phyloP scores from a whole-genome alignment of 2,888 invertebrate genomes.

The Catocala nupta region DNA sequence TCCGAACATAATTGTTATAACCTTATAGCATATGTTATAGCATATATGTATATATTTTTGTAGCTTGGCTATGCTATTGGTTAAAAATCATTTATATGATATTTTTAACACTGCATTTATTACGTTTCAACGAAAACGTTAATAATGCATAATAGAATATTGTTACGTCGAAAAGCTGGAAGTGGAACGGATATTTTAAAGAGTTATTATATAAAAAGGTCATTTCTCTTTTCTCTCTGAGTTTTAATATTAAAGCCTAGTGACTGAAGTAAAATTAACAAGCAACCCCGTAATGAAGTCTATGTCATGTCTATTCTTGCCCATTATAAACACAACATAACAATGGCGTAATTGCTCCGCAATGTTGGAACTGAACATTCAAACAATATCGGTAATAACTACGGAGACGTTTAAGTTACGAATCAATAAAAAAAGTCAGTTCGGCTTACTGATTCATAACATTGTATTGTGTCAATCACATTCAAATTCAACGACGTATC shows the following conservation, averaged over 20 bases:
- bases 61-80: too few species aligned
- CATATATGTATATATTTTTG: too few species aligned
- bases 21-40: too few species aligned
- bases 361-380: constrained; percentile 2
- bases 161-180: too few species aligned
- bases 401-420: neutral
- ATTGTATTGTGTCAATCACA: constrained; percentile 29
- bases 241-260: neutral
- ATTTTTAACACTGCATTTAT: too few species aligned
- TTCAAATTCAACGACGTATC: constrained; percentile 21
- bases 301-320: constrained; percentile 1
- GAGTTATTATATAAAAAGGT: neutral
- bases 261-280: constrained; percentile 2
- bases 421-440: neutral
- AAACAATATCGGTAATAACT: constrained; percentile 12
- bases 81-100: too few species aligned
- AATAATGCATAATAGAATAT: too few species aligned
- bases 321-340: constrained; percentile 5
- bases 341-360: constrained; percentile 11
- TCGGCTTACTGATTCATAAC: neutral
- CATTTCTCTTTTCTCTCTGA: neutral
- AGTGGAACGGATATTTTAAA: too few species aligned
- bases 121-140: too few species aligned
- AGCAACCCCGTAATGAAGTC: neutral
- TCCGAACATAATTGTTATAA: too few species aligned